Percentiles rank a stretch among this genome's conserved stretches.
Conservation (phyloP, 2,113 vertebrate genomes). For the Tetrax tetrax region DNA sequence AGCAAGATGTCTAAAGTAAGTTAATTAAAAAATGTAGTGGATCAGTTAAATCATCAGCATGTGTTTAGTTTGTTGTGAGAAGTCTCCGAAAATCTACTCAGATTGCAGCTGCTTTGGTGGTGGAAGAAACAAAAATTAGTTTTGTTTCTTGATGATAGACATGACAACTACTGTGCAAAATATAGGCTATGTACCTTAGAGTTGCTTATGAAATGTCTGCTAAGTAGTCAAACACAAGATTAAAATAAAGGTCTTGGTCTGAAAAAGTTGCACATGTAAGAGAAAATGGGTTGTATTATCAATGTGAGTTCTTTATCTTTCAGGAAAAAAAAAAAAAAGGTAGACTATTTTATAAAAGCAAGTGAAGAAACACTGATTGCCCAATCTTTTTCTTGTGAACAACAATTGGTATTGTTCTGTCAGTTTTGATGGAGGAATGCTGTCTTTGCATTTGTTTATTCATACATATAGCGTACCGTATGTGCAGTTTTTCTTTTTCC, state of each 20-base stretch:
- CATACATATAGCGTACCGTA: neutral
- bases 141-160: constrained; percentile 17
- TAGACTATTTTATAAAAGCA: neutral
- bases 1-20: constrained; percentile 99
- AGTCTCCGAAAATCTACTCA: neutral
- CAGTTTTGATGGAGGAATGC: neutral
- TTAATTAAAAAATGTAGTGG: neutral
- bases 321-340: neutral
- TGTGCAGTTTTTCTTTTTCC: neutral
- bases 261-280: neutral
- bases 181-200: neutral
- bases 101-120: neutral
- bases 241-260: neutral
- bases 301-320: neutral
- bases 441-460: neutral
- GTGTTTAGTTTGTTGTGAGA: neutral
- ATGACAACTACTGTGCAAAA: neutral
- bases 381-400: neutral
- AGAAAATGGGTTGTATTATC: neutral
- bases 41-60: neutral
- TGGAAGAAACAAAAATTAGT: neutral
- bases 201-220: constrained; percentile 5
- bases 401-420: neutral
- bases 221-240: neutral
- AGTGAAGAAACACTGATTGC: neutral